Evolutionary conservation across 1,140 invertebrate species (phyloP), one percentile per base, ranked within the genome.

Genomic region (Solenopsis invicta): DNA sequence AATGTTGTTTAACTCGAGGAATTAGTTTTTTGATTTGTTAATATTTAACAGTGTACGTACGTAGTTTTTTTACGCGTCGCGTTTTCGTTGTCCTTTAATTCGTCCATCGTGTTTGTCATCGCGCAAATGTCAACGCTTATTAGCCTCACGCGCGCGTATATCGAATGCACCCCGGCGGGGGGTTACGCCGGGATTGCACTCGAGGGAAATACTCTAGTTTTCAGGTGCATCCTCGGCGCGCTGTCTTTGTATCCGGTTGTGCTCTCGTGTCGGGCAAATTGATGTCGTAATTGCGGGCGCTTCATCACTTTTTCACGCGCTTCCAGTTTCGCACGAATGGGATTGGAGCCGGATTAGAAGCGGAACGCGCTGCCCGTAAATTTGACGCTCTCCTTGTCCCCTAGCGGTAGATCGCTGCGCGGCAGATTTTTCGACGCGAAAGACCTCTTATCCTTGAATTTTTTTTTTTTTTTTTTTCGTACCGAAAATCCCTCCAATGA

Each of bases 231-330:
- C 56, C 24, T 16, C 9, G 18, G 13, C 71, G 37, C 64, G 5
- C 56, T 50, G 34, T 67, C 87, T 87, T 86, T 34, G 66, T 81
- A 84, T 45, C 4, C 18, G 77, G 48, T 76, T 41, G 67, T 59
- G 45, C 56, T 74, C 62, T 54, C 37, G 45, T 64, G 77, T 56
- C 50, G 75, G 21, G 24, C 67, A 80, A 90, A 90, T 90, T 87
- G 85, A 78, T 78, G 64, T 78, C 41, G 89, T 87, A 91, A 91
- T 91, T 86, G 89, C 69, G 64, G 56, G 16, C 85, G 71, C 67
- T 91, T 91, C 89, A 89, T 91, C 86, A 86, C 88, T 91, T 91
- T 91, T 91, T 91, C 86, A 91, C 72, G 72, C 48, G 34, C 34
- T 61, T 67, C 18, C 56, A 41, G 45, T 18, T 6, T 62, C 52